A percentile compares a stretch with the other conserved stretches of the same genome.
Evolutionary conservation across 2,797 vertebrate species (phyloP).

Genomic region (Decapterus maruadsi): DNA sequence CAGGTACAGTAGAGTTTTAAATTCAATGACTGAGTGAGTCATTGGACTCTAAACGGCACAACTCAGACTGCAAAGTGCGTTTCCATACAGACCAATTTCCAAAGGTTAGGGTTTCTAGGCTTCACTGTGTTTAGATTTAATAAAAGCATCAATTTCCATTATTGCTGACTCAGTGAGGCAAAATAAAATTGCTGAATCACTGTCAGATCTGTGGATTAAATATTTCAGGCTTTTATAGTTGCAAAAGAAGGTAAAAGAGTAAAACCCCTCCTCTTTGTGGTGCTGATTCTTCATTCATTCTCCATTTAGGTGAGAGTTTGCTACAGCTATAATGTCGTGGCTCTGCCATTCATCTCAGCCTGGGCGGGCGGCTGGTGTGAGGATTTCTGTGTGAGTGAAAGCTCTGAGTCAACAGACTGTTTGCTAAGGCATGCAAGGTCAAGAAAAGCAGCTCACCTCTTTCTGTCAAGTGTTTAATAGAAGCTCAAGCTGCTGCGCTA

Average conservation of each 20-base stretch:
- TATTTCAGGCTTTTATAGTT: neutral
- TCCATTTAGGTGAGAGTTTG: neutral
- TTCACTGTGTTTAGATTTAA: slow-evolving; percentile 29
- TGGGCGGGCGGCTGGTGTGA: neutral
- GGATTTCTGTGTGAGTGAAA: slow-evolving; percentile 14
- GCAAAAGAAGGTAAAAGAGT: neutral
- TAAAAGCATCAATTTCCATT: slow-evolving; percentile 55
- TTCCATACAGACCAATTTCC: slow-evolving; percentile 48
- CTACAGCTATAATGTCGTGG: neutral
- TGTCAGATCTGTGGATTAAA: neutral
- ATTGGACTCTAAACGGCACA: neutral
- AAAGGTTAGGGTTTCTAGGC: slow-evolving; percentile 1
- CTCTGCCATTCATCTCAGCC: slow-evolving; percentile 19
- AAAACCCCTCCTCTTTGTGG: neutral
- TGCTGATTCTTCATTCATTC: slow-evolving; percentile 6
- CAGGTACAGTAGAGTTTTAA: too few relatives aligned
- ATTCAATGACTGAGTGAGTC: neutral
- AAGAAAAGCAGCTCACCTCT: slow-evolving; percentile 61
- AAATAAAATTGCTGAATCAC: slow-evolving; percentile 14
- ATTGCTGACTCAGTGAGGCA: slow-evolving; percentile 7
- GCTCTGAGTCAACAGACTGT: slow-evolving; percentile 69
- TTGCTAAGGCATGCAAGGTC: slow-evolving; percentile 64
- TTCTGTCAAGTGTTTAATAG: slow-evolving; percentile 74
- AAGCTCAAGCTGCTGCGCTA: slow-evolving; percentile 47
- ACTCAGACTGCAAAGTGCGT: slow-evolving; percentile 18